Base-by-base conservation (phyloP, 2,797 vertebrate species). In the Paratrypauchen microcephalus region DNA sequence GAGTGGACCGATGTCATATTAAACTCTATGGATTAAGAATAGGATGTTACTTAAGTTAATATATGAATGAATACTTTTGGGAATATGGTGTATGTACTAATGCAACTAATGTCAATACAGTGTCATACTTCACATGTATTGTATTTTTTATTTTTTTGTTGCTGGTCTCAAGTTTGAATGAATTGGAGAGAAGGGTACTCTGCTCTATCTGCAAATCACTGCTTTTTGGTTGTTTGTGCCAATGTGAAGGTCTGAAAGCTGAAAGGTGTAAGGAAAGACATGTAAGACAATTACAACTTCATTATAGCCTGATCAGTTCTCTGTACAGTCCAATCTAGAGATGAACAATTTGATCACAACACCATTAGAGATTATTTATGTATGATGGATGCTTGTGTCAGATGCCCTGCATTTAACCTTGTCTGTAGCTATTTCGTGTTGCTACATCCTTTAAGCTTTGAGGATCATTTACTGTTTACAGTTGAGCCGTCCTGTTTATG, bases 321-420 rank as follows among this genome's bases (percentile, higher is more conserved):
- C n/a, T n/a, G n/a, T n/a, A n/a, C n/a, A n/a, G n/a, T n/a, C n/a
- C n/a, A n/a, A n/a, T n/a, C n/a, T n/a, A n/a, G n/a, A n/a, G n/a
- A n/a, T n/a, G n/a, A n/a, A n/a, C n/a, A n/a, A n/a, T n/a, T n/a
- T n/a, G n/a, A n/a, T n/a, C n/a, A n/a, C n/a, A n/a, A n/a, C n/a
- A n/a, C n/a, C n/a, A n/a, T n/a, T n/a, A n/a, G n/a, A 72, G 71
- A 78, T 78, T 78, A 81, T 83, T 91, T 90, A 87, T 86, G 77
- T 74, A 91, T n/a, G n/a, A 89, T 84, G 80, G 86, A 89, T 84
- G 66, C 52, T 73, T 56, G 59, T 36, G 69, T 67, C 64, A 70
- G 87, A 89, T 88, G 86, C 58, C 85, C 85, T 70, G 59, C 48
- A 30, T 74, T 73, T 89, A 88, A 89, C 85, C 84, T 78, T 26